A percentile compares a stretch with the other conserved stretches of the same genome.
Evolutionary conservation across 2,888 invertebrate species (phyloP).

Genomic region (Diadegma fenestrale): DNA sequence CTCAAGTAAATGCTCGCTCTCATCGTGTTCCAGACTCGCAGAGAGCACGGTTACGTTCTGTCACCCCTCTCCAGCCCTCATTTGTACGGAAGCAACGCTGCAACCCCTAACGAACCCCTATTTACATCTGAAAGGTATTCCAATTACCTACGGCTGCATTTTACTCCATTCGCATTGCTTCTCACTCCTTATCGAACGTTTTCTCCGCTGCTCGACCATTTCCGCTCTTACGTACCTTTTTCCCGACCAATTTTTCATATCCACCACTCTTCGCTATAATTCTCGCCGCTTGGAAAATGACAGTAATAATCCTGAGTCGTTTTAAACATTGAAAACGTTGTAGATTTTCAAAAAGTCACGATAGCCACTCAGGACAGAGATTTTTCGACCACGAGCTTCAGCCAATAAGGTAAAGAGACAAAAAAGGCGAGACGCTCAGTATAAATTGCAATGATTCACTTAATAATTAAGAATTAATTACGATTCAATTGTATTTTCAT

Average conservation of each 20-base stretch:
- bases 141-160: constrained; percentile 80
- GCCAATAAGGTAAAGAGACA: too few species aligned
- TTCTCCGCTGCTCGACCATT: constrained; percentile 41
- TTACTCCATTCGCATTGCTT: constrained; percentile 76
- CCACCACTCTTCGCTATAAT: not conserved
- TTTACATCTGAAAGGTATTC: constrained; percentile 83
- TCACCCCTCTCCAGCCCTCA: constrained; percentile 2
- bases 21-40: not conserved
- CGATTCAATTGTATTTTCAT: too few species aligned
- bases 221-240: constrained; percentile 12
- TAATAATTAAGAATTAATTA: too few species aligned
- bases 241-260: not conserved
- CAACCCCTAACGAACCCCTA: constrained; percentile 81
- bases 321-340: too few species aligned
- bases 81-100: constrained; percentile 56
- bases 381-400: too few species aligned
- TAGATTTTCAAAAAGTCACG: too few species aligned
- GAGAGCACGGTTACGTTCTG: constrained; percentile 2
- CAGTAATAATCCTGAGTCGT: not conserved
- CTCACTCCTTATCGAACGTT: constrained; percentile 42
- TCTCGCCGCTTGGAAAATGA: not conserved
- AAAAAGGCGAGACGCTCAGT: too few species aligned
- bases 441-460: too few species aligned
- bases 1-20: constrained; percentile 4
- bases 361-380: too few species aligned